Percentiles rank a stretch among this genome's conserved stretches.
Evolutionary conservation across 35 echinoderm and acorn worm species (phyloP).

Genomic region (Ophiothrix spiculata): DNA sequence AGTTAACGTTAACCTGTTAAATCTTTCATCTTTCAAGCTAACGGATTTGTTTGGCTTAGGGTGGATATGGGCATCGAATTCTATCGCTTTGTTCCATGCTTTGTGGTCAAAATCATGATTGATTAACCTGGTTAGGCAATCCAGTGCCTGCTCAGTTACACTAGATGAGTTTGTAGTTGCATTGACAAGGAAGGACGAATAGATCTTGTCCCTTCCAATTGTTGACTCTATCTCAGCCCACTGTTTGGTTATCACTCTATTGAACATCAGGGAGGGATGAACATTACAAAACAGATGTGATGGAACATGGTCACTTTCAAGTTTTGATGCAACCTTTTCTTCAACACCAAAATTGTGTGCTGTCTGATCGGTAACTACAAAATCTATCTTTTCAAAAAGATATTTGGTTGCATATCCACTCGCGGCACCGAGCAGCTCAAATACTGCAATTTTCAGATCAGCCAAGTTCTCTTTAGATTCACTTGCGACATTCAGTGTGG

Average conservation of each 20-base stretch:
- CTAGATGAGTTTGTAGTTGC: background rate
- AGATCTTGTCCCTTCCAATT: slow-evolving; percentile 1
- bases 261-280: slow-evolving; percentile 16
- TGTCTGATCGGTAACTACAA: slow-evolving; percentile 21
- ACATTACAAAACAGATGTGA: slow-evolving; percentile 33
- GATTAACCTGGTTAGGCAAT: background rate
- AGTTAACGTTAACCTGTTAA: background rate
- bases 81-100: background rate
- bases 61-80: slow-evolving; percentile 1
- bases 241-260: slow-evolving; percentile 14
- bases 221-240: slow-evolving; percentile 18
- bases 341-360: slow-evolving; percentile 13
- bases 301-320: background rate
- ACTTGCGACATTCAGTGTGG: background rate
- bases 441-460: background rate
- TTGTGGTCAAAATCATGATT: slow-evolving; percentile 16
- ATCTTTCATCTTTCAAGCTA: slow-evolving; percentile 12
- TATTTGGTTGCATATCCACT: background rate
- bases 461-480: slow-evolving; percentile 12
- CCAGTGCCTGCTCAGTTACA: slow-evolving; percentile 13
- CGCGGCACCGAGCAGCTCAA: slow-evolving; percentile 1
- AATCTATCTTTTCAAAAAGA: slow-evolving; percentile 18
- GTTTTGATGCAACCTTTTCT: background rate
- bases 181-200: slow-evolving; percentile 16
- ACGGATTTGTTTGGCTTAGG: background rate